Base-by-base conservation (phyloP, 2,113 vertebrate genomes). In the Hippocampus mohnikei region DNA sequence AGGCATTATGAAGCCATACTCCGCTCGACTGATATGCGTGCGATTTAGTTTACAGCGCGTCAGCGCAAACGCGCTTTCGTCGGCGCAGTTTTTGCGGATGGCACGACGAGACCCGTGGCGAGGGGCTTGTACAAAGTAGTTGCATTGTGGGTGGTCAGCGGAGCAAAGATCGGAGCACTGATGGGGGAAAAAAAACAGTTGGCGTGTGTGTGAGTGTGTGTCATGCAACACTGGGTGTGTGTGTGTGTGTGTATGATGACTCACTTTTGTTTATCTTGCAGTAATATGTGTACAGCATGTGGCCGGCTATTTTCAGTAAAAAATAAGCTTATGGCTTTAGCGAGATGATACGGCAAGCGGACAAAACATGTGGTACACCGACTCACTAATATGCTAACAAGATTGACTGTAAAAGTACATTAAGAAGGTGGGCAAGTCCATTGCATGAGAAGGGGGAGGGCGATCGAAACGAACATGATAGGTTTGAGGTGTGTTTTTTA, bases 91-190 rank as follows among this genome's bases (percentile, higher is more conserved):
- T 73, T 59, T 13, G 61, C 56, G 37, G 37, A 72, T 72, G 23
- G 53, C n/a, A n/a, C 53, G 67, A 85, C 74, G 74, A 69, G 27
- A 67, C 77, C 76, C 75, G 78, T 74, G 74, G 37, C 13, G n/a
- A 59, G 72, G 72, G 69, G 55, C 70, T 61, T 74, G 53, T 71
- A 6, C 33, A 37, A 37, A 37, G 33, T 37, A 37, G 33, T 37
- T 46, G 72, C 88, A 67, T n/a, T 53, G 78, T 87, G 88, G 84
- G 88, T 88, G 88, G 86, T 84, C 86, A 78, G 73, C 78, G 73
- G 41, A 20, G 65, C 72, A 60, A 25, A 74, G 71, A 85, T 77
- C 73, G 69, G 59, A 81, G 70, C 44, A 21, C 66, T 69, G 77
- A 79, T 68, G 67, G 75, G 75, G 2, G 6, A 37, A 37, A 67